Conservation (phyloP, 2,797 vertebrate genomes). For the Chaetophractus vellerosus region DNA sequence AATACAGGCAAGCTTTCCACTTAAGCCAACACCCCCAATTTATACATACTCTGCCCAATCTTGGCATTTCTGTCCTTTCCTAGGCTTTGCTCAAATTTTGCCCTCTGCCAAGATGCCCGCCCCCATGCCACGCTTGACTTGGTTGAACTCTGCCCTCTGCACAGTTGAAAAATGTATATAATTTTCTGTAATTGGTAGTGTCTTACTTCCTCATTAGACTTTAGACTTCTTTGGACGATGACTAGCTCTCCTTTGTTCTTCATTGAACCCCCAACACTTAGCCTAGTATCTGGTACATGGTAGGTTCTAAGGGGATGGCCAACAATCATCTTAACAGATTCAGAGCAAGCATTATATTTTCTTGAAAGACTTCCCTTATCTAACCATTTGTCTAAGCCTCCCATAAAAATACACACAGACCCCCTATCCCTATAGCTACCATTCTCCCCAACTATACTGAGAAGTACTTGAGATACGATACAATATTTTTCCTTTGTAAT, state of each 20-base stretch:
- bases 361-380: not conserved
- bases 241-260: not conserved
- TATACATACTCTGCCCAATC: fast-evolving
- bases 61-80: not conserved
- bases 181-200: not conserved
- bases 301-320: not conserved
- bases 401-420: not conserved
- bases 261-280: not conserved
- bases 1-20: not conserved
- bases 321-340: not conserved
- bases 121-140: not conserved
- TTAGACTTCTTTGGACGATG: not conserved
- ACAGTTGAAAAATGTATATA: fast-evolving
- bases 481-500: not conserved
- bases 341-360: not conserved
- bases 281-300: not conserved
- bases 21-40: not conserved
- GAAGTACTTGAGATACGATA: not conserved
- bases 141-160: not conserved
- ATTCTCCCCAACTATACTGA: not conserved
- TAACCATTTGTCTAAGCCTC: not conserved
- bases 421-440: fast-evolving
- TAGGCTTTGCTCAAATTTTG: not conserved
- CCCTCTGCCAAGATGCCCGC: fast-evolving
- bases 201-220: not conserved